A percentile compares a stretch with the other conserved stretches of the same genome.
phyloP scores from a whole-genome alignment of 2,113 vertebrate genomes.

The Plecturocebus donacophilus region DNA sequence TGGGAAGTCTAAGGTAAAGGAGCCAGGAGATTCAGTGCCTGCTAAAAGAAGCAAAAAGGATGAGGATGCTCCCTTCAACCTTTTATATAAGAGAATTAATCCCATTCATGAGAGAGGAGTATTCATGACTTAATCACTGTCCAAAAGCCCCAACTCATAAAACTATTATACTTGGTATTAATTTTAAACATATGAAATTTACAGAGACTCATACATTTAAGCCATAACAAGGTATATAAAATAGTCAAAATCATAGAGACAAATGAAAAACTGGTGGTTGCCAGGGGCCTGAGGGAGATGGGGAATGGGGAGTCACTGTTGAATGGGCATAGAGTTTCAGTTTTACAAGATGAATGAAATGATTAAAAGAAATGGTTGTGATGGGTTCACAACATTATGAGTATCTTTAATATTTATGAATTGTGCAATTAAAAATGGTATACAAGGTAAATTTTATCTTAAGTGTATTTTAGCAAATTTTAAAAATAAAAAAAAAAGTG shows the following conservation, averaged over 20 bases:
- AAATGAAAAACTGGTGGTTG: not conserved
- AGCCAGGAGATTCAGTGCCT: not conserved
- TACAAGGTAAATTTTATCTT: not conserved
- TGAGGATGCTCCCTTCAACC: not conserved
- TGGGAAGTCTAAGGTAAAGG: not conserved
- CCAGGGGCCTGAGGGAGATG: not conserved
- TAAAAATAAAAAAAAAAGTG: not conserved
- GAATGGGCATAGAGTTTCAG: not conserved
- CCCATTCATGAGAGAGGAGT: not conserved
- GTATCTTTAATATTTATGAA: not conserved
- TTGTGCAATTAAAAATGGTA: not conserved
- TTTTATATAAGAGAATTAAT: not conserved
- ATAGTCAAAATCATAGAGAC: not conserved
- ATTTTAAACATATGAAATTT: not conserved
- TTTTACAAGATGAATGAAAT: not conserved
- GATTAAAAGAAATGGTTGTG: not conserved
- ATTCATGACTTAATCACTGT: not conserved
- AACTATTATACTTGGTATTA: not conserved
- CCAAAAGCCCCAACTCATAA: not conserved
- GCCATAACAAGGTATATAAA: not conserved
- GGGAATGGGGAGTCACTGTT: not conserved
- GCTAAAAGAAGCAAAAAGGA: not conserved
- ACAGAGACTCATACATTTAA: not conserved
- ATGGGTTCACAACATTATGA: not conserved
- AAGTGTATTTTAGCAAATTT: not conserved